Percentiles rank a stretch among this genome's conserved stretches.
Evolutionary conservation across 1,140 invertebrate genomes (phyloP).

Genomic region (Sogatella furcifera): DNA sequence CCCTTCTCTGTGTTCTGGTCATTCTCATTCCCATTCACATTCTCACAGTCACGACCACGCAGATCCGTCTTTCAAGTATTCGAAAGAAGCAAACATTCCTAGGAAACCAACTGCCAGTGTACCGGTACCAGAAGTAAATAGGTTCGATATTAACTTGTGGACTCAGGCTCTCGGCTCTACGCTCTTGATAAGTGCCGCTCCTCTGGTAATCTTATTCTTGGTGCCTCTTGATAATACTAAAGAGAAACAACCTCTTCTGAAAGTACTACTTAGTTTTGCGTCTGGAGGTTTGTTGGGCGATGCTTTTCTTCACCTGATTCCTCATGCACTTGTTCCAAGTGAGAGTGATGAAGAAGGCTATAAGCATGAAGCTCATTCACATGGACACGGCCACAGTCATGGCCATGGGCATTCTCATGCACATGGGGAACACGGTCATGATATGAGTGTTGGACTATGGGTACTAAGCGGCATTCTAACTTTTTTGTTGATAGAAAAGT

Average conservation of each 20-base stretch:
- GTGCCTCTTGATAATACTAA: constrained; percentile 84
- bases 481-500: constrained; percentile 88
- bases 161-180: constrained; percentile 80
- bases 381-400: constrained; percentile 42
- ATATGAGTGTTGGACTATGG: constrained; percentile 80
- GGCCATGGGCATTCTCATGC: constrained; percentile 31
- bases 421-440: constrained; percentile 46
- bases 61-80: constrained; percentile 61
- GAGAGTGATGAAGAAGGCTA: constrained; percentile 6
- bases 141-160: constrained; percentile 48
- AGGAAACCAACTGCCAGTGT: constrained; percentile 12
- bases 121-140: constrained; percentile 5
- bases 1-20: constrained; percentile 32
- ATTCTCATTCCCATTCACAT: constrained; percentile 29
- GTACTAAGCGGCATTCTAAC: constrained; percentile 83
- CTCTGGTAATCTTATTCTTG: constrained; percentile 86
- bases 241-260: constrained; percentile 72
- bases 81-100: constrained; percentile 49
- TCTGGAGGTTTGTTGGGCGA: constrained; percentile 91
- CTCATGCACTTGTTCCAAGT: constrained; percentile 73
- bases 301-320: constrained; percentile 93
- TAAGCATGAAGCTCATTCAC: constrained; percentile 40
- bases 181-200: constrained; percentile 83
- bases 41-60: constrained; percentile 37
- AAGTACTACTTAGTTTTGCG: constrained; percentile 85